Conservation (phyloP, 2,113 vertebrate genomes). For the Martes martes region DNA sequence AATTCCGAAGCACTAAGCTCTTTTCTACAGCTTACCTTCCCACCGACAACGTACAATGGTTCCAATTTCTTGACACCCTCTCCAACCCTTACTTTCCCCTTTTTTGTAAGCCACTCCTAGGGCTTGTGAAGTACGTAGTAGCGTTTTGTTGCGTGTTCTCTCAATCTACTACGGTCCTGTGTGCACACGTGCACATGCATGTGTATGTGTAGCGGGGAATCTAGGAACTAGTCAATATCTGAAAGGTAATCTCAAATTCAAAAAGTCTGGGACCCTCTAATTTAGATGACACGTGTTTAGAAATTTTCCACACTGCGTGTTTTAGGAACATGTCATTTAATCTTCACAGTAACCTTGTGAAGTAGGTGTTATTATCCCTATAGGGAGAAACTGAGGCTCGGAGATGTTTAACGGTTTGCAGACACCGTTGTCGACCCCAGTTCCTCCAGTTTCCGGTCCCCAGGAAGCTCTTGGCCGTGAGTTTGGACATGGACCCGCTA, state of each 20-base stretch:
- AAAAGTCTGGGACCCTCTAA: not conserved
- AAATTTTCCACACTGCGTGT: not conserved
- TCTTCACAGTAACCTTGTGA: not conserved
- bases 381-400: not conserved
- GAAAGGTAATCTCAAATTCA: not conserved
- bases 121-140: not conserved
- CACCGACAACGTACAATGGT: not conserved
- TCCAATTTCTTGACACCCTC: not conserved
- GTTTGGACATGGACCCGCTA: not conserved
- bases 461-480: not conserved
- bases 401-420: slow-evolving; percentile 16
- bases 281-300: not conserved
- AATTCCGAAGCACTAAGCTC: not conserved
- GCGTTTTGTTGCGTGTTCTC: not conserved
- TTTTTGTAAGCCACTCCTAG: not conserved
- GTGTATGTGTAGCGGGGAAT: not conserved
- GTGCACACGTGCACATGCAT: fast-evolving
- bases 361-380: not conserved
- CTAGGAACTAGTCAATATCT: not conserved
- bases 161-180: not conserved
- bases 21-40: not conserved
- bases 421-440: not conserved
- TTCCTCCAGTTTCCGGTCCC: not conserved
- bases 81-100: not conserved
- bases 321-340: not conserved